Evolutionary conservation across 2,113 vertebrate species (phyloP).

Genomic region (Pygoscelis adeliae): DNA sequence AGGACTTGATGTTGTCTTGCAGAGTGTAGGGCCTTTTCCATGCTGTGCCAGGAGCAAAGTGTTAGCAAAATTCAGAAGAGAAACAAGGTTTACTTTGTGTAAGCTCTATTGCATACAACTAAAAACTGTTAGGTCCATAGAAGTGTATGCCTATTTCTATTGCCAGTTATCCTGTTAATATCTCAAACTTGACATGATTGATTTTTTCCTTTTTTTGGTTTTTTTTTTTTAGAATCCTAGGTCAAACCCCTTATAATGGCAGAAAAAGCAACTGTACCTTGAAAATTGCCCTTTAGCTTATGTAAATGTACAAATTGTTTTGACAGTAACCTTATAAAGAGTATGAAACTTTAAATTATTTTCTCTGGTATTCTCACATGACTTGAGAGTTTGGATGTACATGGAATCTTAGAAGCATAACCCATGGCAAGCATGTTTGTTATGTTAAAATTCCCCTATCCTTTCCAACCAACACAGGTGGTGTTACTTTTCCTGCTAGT

Average conservation of each 20-base stretch:
- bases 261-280: background rate
- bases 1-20: background rate
- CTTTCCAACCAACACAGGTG: background rate
- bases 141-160: background rate
- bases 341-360: background rate
- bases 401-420: background rate
- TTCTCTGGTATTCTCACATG: background rate
- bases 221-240: background rate
- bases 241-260: background rate
- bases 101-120: background rate
- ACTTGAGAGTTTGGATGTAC: background rate
- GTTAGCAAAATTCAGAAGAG: background rate
- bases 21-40: background rate
- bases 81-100: background rate
- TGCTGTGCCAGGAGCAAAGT: background rate
- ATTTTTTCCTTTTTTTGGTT: too few relatives aligned
- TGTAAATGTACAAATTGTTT: background rate
- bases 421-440: background rate
- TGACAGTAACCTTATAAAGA: background rate
- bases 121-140: background rate
- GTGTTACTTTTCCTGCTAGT: background rate
- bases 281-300: background rate
- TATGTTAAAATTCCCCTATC: background rate
- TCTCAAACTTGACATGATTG: background rate
- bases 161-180: background rate